A percentile compares a stretch with the other conserved stretches of the same genome.
Evolutionary conservation across 2,888 invertebrate genomes (phyloP).

Genomic region (Drymonia ruficornis): DNA sequence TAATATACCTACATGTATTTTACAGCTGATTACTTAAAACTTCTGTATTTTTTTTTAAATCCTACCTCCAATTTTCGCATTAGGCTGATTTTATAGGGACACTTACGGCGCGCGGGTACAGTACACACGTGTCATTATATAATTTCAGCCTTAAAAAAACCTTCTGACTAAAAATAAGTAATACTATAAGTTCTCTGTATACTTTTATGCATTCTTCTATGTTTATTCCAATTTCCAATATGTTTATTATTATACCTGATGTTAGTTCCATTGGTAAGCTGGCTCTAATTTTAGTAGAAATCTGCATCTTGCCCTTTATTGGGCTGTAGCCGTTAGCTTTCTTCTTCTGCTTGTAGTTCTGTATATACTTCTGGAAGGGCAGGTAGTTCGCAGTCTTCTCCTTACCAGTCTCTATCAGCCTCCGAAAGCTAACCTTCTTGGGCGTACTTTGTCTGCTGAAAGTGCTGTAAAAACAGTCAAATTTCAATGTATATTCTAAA

Average conservation of each 20-base stretch:
- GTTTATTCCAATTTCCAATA: not conserved
- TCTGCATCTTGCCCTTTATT: conserved; percentile 67
- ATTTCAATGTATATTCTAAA: not conserved
- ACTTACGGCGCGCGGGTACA: too few relatives aligned
- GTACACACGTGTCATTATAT: too few relatives aligned
- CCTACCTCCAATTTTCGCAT: too few relatives aligned
- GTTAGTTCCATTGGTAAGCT: conserved; percentile 59
- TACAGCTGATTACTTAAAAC: too few relatives aligned
- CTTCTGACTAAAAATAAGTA: too few relatives aligned
- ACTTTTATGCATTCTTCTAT: too few relatives aligned
- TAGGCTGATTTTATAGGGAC: too few relatives aligned
- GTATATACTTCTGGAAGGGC: conserved; percentile 85
- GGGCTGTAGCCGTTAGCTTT: conserved; percentile 68
- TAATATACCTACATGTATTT: too few relatives aligned
- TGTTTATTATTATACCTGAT: conserved; percentile 54
- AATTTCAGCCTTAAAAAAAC: too few relatives aligned
- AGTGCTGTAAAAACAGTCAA: conserved; percentile 48
- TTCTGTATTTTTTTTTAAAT: too few relatives aligned
- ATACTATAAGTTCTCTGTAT: too few relatives aligned
- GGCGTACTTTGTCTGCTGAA: conserved; percentile 78
- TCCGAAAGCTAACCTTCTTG: conserved; percentile 76
- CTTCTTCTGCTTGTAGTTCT: conserved; percentile 73
- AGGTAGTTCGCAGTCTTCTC: conserved; percentile 85
- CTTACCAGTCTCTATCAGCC: conserved; percentile 75
- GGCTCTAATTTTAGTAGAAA: conserved; percentile 64